Percentiles rank a stretch among this genome's conserved stretches.
These are phyloP conservation scores for Chironomus tentans DNA, from an alignment of 2,888 invertebrate genomes.

Conservation along the genomic window DNA sequence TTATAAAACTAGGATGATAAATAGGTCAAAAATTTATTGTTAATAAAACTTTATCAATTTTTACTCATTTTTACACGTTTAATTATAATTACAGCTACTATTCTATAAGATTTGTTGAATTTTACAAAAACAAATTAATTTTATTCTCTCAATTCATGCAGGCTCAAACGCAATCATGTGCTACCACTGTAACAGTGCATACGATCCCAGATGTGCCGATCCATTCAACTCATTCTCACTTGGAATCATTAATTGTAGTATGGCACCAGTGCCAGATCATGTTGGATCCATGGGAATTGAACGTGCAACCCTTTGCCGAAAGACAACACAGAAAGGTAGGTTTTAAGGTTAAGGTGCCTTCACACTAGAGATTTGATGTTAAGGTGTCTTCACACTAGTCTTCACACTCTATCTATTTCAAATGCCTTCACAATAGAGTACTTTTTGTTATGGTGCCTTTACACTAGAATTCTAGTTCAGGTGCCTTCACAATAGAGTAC, in stretches of 20 bases:
- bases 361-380: too few relatives aligned
- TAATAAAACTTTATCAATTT: too few relatives aligned
- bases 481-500: too few relatives aligned
- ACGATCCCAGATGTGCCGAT: conserved; percentile 80
- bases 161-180: conserved; percentile 61
- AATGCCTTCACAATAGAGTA: neutral
- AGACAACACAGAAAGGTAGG: conserved; percentile 69
- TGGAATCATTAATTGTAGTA: conserved; percentile 74
- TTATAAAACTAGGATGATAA: too few relatives aligned
- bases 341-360: neutral
- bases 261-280: conserved; percentile 62
- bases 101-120: too few relatives aligned
- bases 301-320: conserved; percentile 66
- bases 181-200: conserved; percentile 86
- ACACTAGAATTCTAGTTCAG: neutral
- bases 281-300: conserved; percentile 37
- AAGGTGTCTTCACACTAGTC: too few relatives aligned
- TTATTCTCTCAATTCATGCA: too few relatives aligned
- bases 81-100: too few relatives aligned
- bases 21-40: too few relatives aligned
- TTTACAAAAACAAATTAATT: too few relatives aligned
- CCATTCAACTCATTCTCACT: conserved; percentile 79
- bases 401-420: neutral
- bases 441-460: neutral
- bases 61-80: too few relatives aligned